Evolutionary conservation across 2,888 invertebrate species (phyloP), one percentile per base, ranked within the genome.

Genomic region (Leucophenga maculata): DNA sequence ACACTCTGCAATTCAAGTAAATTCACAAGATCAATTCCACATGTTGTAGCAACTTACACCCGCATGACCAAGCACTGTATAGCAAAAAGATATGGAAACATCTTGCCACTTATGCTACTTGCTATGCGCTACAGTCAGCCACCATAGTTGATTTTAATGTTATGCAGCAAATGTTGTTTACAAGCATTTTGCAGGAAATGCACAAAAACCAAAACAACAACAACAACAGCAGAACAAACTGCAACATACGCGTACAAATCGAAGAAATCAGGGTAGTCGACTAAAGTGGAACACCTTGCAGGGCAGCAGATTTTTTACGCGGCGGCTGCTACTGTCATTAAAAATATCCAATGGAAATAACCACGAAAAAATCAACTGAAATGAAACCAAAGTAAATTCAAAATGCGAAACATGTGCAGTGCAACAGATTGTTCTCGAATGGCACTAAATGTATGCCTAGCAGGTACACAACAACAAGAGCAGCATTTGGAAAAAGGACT

Each of bases 261-360:
- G 6, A 39, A 60, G 13, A 60, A 67, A 77, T 71, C 65, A 77
- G 77, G 80, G 76, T n/a, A n/a, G n/a, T 80, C 80, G 77, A 73
- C 59, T 32, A 54, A 66, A 69, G 66, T 76, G 74, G 75, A 80
- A 84, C 81, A 81, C 84, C 81, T 81, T 81, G 81, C 81, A 65
- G 73, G 75, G 74, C 75, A 75, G 73, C 76, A 71, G 69, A 78
- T 74, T 75, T 72, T 75, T 73, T 70, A 73, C 72, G 75, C 69
- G 69, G 8, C 39, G 39, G 39, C 66, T 50, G 57, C 74, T 68
- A 70, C 62, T 68, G 57, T 50, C 18, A 22, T 26, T 14, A 50
- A 50, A 69, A 16, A 20, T 9, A 22, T 14, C 18, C 55, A 26
- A 18, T 39, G 18, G 11, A 60, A 60, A 60, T 20, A 54, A 18